Evolutionary conservation across 2,113 vertebrate species (phyloP).

Genomic region (Petrocephalus microphthalmus): DNA sequence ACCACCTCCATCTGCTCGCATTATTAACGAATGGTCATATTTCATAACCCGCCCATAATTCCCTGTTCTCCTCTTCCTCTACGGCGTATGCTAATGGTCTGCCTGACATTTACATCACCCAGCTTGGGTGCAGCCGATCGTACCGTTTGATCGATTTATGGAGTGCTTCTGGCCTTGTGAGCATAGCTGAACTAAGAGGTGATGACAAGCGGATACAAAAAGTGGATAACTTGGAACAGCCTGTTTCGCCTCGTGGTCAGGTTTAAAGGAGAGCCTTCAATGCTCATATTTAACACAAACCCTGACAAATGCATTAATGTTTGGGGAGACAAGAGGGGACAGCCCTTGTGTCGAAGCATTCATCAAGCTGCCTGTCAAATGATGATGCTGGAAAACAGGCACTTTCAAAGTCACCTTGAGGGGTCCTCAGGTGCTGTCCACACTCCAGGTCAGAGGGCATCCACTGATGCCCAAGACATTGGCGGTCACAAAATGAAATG

Average conservation of each 20-base stretch:
- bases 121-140: background rate
- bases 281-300: background rate
- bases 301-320: background rate
- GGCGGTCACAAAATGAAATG: background rate
- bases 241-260: background rate
- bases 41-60: background rate
- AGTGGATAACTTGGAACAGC: background rate
- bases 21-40: background rate
- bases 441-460: background rate
- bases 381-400: background rate
- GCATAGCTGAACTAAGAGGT: background rate
- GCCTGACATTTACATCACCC: background rate
- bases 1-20: background rate
- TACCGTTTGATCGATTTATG: conserved; percentile 14
- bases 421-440: background rate
- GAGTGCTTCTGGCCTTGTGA: background rate
- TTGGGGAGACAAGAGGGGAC: background rate
- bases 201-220: background rate
- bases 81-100: background rate
- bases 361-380: background rate
- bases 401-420: background rate
- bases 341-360: background rate
- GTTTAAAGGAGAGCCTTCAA: background rate
- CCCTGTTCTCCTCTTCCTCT: background rate
- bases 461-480: background rate